Evolutionary conservation across 2,888 invertebrate species (phyloP).

Genomic region (Melinaea menophilus): DNA sequence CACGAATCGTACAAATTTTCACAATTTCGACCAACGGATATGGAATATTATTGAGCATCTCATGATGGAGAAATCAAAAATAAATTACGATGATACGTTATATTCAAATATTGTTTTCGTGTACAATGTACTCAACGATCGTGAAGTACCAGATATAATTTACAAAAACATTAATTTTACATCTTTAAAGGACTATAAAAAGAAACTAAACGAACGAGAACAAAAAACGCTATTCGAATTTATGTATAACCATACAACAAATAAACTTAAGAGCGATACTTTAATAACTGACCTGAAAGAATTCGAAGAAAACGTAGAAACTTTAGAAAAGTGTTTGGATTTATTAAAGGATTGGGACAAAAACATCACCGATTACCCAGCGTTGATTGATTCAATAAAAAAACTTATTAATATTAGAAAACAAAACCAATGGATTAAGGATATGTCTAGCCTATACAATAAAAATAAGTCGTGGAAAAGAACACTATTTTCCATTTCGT

Average conservation of each 20-base stretch:
- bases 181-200: conserved; percentile 40
- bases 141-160: conserved; percentile 45
- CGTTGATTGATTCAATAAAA: conserved; percentile 46
- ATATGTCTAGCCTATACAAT: conserved; percentile 48
- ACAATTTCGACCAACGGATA: conserved; percentile 41
- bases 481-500: conserved; percentile 54
- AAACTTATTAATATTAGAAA: conserved; percentile 43
- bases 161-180: conserved; percentile 42
- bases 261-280: conserved; percentile 36
- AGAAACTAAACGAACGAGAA: conserved; percentile 40
- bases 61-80: conserved; percentile 41
- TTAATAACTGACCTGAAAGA: conserved; percentile 36
- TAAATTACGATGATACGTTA: conserved; percentile 40
- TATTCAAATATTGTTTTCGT: conserved; percentile 45
- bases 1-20: conserved; percentile 37
- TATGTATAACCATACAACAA: conserved; percentile 38
- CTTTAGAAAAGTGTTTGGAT: conserved; percentile 35
- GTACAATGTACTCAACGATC: conserved; percentile 42
- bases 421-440: conserved; percentile 41
- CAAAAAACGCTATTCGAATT: conserved; percentile 48
- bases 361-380: conserved; percentile 44
- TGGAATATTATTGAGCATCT: conserved; percentile 52
- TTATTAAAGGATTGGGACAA: conserved; percentile 53
- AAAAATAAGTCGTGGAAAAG: conserved; percentile 57
- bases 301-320: conserved; percentile 34